Evolutionary conservation across 1,140 invertebrate genomes (phyloP).

Genomic region (Lepidurus arcticus): DNA sequence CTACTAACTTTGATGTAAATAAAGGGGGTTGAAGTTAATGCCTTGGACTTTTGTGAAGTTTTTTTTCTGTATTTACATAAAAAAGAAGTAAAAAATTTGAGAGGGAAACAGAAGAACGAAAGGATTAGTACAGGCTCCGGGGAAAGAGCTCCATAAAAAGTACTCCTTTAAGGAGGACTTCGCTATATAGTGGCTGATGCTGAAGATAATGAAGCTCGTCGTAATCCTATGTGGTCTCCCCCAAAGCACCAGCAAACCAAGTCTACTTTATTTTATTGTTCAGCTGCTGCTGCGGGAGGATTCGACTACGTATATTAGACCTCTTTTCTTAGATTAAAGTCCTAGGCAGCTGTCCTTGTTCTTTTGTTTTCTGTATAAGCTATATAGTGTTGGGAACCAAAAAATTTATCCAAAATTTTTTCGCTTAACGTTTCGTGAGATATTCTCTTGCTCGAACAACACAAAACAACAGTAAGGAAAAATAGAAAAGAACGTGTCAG

Average conservation of each 20-base stretch:
- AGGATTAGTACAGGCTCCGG: constrained; percentile 4
- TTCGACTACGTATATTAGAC: not conserved
- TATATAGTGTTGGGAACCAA: no score
- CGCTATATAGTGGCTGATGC: not conserved
- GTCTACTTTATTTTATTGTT: not conserved
- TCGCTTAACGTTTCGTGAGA: no score
- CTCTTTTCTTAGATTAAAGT: not conserved
- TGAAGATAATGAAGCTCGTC: not conserved
- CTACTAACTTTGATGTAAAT: not conserved
- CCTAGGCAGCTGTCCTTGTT: not conserved
- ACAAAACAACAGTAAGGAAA: no score
- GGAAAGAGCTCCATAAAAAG: not conserved
- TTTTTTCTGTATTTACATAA: no score
- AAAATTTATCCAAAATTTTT: no score
- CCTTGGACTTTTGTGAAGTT: no score
- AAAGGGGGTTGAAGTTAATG: no score
- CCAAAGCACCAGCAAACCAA: not conserved
- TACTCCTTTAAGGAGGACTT: not conserved
- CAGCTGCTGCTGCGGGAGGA: not conserved
- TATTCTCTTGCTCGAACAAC: no score
- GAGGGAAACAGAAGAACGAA: not conserved
- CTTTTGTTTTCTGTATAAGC: not conserved
- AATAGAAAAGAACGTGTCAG: not conserved
- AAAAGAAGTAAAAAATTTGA: no score
- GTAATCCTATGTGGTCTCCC: not conserved